Evolutionary conservation across 2,888 invertebrate genomes (phyloP).

Genomic region (Aleiodes testaceus): DNA sequence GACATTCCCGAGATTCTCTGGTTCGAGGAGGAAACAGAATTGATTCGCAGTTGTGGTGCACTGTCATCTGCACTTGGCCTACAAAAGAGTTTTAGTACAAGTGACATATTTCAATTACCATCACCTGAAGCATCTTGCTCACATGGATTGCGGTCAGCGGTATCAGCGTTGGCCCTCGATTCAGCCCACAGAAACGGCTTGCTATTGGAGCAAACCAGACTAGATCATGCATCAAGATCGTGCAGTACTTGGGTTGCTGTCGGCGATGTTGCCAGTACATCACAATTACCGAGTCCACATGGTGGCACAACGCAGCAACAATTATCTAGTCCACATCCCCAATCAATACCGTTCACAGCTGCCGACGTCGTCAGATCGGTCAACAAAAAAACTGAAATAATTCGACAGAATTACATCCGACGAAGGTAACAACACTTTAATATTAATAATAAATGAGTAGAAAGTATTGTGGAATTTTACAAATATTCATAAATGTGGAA

Average conservation of each 20-base stretch:
- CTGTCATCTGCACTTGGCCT: constrained; percentile 86
- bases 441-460: no score
- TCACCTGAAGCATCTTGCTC: constrained; percentile 73
- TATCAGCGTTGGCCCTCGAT: constrained; percentile 78
- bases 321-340: constrained; percentile 67
- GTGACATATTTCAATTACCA: constrained; percentile 81
- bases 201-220: constrained; percentile 75
- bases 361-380: constrained; percentile 83
- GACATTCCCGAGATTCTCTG: constrained; percentile 79
- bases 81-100: constrained; percentile 89
- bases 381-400: constrained; percentile 80
- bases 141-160: constrained; percentile 69
- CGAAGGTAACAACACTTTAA: constrained; percentile 75
- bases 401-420: constrained; percentile 87
- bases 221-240: constrained; percentile 80
- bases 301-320: constrained; percentile 74
- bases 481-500: background rate
- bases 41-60: constrained; percentile 86
- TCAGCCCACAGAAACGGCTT: constrained; percentile 75
- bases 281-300: constrained; percentile 88
- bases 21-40: constrained; percentile 85
- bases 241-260: constrained; percentile 93
- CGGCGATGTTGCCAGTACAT: constrained; percentile 82
- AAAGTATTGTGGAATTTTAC: background rate
- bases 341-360: constrained; percentile 77